Base-by-base conservation (phyloP, 2,797 vertebrate species). In the Coilia nasus region DNA sequence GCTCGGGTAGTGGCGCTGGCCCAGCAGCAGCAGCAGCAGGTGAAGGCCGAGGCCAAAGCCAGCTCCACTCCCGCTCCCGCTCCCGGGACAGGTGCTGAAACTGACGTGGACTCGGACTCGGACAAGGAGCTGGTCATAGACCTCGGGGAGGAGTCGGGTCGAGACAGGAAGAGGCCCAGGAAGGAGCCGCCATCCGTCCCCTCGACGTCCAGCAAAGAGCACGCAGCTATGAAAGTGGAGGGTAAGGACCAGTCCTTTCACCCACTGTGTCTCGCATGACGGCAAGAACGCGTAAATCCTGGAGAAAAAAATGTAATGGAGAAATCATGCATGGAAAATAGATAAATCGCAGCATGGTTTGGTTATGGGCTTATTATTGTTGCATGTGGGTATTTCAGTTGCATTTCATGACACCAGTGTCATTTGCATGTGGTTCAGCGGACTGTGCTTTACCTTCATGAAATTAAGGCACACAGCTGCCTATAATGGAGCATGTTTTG, bases 41-140 rank as follows among this genome's bases (percentile, higher is more conserved):
- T 98, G 25, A 98, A 97, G 86, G 97, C 98, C 88, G 97, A 98
- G 89, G 95, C 93, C 19, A 96, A 94, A 92, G 28, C 12, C 5
- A 93, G 9, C 1, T 3, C 50, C 7, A 9, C 2, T 54, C 2
- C 50, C 7, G 50, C 35, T 41, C n/a, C n/a, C n/a, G n/a, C n/a
- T n/a, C n/a, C n/a, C n/a, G n/a, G 95, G 46, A 92, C 96, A 14
- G 94, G 95, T 0, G 92, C 96, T 5, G 97, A 97, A 44, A 93
- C 95, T 71, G 96, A 96, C 85, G 91, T 98, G 90, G 98, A 99
- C 94, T 99, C 98, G 0, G 98, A 99, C 90, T 99, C 98, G 0
- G 98, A 99, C 91, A 96, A 96, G 2, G 98, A 99, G 92, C 96
- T 99, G 56, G 98, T 99, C 89, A 99, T 99, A 67, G 98, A 99